phyloP scores from a whole-genome alignment of 2,888 invertebrate genomes.

The Patella depressa region DNA sequence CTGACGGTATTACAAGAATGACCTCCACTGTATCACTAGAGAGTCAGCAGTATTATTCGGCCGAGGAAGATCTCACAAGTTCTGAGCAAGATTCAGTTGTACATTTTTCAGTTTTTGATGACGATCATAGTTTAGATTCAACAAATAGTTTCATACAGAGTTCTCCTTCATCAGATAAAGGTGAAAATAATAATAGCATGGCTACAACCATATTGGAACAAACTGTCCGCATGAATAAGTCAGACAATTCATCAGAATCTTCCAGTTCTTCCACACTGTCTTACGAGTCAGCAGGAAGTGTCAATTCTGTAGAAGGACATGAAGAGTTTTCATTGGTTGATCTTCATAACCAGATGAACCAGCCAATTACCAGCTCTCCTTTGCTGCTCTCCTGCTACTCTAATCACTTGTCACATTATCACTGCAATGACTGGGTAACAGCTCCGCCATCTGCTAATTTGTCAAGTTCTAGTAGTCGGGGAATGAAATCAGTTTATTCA shows the following conservation, averaged over 20 bases:
- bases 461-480: slow-evolving; percentile 17
- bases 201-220: not conserved
- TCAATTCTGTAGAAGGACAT: slow-evolving; percentile 75
- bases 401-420: slow-evolving; percentile 84
- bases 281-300: slow-evolving; percentile 78
- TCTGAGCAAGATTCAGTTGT: slow-evolving; percentile 14
- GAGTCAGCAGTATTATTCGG: slow-evolving; percentile 89
- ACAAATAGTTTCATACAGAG: slow-evolving; percentile 1
- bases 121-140: not conserved
- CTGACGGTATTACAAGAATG: slow-evolving; percentile 29
- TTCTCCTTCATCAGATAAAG: not conserved
- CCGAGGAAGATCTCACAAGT: slow-evolving; percentile 82
- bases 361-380: slow-evolving; percentile 93
- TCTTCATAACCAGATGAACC: slow-evolving; percentile 92
- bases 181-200: slow-evolving; percentile 15
- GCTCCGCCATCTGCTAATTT: slow-evolving; percentile 58
- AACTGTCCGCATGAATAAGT: slow-evolving; percentile 1
- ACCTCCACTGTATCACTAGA: slow-evolving; percentile 56
- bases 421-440: slow-evolving; percentile 70
- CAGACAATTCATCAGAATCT: slow-evolving; percentile 15
- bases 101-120: slow-evolving; percentile 1
- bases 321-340: slow-evolving; percentile 75
- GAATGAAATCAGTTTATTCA: slow-evolving; percentile 50
- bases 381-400: slow-evolving; percentile 92
- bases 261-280: slow-evolving; percentile 49